Conservation (phyloP, 2,888 invertebrate species). For the Vannuccia rotundouncinata region DNA sequence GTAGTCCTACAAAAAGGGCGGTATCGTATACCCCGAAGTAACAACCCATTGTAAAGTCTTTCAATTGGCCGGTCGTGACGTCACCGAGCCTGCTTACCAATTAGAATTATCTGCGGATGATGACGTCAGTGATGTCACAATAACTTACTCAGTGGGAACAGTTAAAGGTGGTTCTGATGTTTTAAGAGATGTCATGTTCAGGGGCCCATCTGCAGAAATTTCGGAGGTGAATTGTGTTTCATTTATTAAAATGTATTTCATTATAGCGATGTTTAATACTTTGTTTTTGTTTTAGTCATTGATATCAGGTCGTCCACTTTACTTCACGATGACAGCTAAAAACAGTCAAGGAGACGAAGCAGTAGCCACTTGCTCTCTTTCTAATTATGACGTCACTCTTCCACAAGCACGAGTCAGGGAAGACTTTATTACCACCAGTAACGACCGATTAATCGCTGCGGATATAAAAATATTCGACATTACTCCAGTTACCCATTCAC, state of each 20-base stretch:
- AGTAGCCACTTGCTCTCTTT: constrained; percentile 43
- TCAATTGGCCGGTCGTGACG: constrained; percentile 30
- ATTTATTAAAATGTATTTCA: neutral
- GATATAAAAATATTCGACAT: neutral
- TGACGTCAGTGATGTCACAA: constrained; percentile 32
- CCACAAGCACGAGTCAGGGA: constrained; percentile 44
- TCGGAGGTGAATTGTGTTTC: neutral
- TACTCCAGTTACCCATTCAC: neutral
- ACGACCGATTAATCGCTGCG: neutral
- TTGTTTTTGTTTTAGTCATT: neutral
- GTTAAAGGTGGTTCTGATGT: constrained; percentile 16
- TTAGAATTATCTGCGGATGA: constrained; percentile 30
- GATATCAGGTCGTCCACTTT: constrained; percentile 43
- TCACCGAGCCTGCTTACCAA: constrained; percentile 33
- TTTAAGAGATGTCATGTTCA: neutral
- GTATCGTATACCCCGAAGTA: neutral
- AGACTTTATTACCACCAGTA: constrained; percentile 43
- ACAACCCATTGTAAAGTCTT: constrained; percentile 30
- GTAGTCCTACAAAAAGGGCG: constrained; percentile 10
- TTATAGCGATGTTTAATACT: neutral
- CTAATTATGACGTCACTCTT: constrained; percentile 44
- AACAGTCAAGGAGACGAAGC: constrained; percentile 44
- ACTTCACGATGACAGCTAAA: constrained; percentile 44
- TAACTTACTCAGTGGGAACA: constrained; percentile 34
- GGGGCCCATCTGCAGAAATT: constrained; percentile 20